Evolutionary conservation across 1,140 invertebrate species (phyloP).

Genomic region (Drosophila micromelanica): DNA sequence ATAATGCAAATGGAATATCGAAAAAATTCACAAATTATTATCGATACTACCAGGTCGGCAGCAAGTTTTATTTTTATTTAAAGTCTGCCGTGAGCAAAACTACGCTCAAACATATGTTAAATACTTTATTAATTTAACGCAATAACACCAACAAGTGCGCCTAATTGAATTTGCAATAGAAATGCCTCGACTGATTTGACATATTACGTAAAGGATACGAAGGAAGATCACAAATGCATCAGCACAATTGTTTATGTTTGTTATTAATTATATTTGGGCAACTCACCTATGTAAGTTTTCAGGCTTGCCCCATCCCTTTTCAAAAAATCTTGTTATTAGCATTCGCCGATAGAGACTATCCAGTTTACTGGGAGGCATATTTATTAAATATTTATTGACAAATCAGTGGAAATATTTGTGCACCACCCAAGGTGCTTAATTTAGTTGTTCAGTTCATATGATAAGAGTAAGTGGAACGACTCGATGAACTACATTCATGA

Average conservation of each 20-base stretch:
- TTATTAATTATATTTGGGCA: constrained; percentile 4
- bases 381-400: constrained; percentile 33
- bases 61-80: constrained; percentile 5
- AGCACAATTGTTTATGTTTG: constrained; percentile 1
- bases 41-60: constrained; percentile 9
- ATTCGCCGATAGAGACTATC: constrained; percentile 96
- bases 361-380: constrained; percentile 90
- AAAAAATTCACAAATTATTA: constrained; percentile 12
- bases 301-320: constrained; percentile 98
- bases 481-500: constrained; percentile 5
- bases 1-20: constrained; percentile 10
- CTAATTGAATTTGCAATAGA: not conserved
- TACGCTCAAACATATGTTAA: not conserved
- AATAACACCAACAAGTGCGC: not conserved
- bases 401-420: constrained; percentile 15
- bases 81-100: not conserved
- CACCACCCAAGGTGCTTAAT: constrained; percentile 20
- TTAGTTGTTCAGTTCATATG: constrained; percentile 23
- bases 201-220: constrained; percentile 39
- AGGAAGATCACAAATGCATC: not conserved
- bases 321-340: constrained; percentile 96
- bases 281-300: constrained; percentile 94
- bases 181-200: not conserved
- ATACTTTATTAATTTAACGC: not conserved
- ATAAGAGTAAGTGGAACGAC: constrained; percentile 4